Evolutionary conservation across 2,888 invertebrate species (phyloP).

Genomic region (Eristalinus sepulchralis): DNA sequence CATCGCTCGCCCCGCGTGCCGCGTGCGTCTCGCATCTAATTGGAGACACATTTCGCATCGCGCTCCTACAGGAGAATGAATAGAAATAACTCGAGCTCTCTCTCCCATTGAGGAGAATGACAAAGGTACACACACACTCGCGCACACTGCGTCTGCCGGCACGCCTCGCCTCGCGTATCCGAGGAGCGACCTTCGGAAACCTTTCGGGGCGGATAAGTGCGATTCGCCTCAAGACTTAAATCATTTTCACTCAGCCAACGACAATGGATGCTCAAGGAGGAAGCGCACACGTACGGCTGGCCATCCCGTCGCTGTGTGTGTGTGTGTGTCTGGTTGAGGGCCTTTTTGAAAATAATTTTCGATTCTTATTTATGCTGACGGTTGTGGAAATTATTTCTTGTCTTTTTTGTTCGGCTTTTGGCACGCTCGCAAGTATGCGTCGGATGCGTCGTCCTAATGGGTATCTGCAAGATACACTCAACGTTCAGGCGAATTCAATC

Average conservation of each 20-base stretch:
- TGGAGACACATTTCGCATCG: neutral
- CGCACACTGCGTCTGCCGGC: neutral
- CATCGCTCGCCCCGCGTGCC: neutral
- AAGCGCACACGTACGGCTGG: neutral
- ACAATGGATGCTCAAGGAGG: neutral
- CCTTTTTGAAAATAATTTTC: constrained; percentile 30
- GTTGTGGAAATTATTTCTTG: constrained; percentile 45
- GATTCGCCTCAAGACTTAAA: neutral
- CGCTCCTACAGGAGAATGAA: constrained; percentile 25
- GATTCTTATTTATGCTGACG: constrained; percentile 50
- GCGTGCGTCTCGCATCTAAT: neutral
- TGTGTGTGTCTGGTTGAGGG: neutral
- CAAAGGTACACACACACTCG: neutral
- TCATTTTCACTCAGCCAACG: neutral
- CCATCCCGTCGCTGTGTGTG: neutral
- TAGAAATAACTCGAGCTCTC: constrained; percentile 60
- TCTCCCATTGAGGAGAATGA: constrained; percentile 43
- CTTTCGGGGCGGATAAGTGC: constrained; percentile 31
- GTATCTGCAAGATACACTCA: constrained; percentile 24
- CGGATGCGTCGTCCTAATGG: constrained; percentile 21
- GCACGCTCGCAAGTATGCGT: constrained; percentile 46
- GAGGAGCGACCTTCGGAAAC: constrained; percentile 36
- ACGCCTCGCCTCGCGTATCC: neutral
- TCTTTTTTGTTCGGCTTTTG: constrained; percentile 21
- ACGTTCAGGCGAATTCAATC: constrained; percentile 8